A percentile compares a stretch with the other conserved stretches of the same genome.
phyloP scores from a whole-genome alignment of 2,888 invertebrate genomes.

The Mystacides longicornis region DNA sequence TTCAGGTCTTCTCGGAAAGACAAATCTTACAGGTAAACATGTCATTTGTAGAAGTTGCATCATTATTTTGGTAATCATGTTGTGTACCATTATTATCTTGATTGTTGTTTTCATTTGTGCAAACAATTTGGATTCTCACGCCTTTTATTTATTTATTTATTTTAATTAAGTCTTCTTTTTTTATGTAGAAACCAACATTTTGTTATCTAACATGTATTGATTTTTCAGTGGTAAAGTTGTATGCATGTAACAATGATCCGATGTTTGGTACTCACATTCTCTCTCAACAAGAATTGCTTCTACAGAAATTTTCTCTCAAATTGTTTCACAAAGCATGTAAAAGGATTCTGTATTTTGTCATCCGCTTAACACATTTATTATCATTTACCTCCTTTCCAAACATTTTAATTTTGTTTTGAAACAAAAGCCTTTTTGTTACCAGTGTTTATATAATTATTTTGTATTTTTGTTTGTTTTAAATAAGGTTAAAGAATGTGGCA shows the following conservation, averaged over 20 bases:
- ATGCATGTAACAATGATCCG: too few relatives aligned
- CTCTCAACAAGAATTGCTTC: too few relatives aligned
- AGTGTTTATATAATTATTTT: too few relatives aligned
- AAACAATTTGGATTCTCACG: not conserved
- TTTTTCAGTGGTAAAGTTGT: not conserved
- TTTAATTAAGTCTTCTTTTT: too few relatives aligned
- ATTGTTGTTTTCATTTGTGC: not conserved
- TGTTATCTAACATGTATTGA: not conserved
- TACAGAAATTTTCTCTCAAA: not conserved
- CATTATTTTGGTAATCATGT: not conserved
- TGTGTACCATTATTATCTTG: not conserved
- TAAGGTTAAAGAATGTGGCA: too few relatives aligned
- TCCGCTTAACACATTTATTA: not conserved
- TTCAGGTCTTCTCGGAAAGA: conserved; percentile 55
- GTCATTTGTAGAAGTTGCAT: conserved; percentile 1
- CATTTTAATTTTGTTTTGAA: too few relatives aligned
- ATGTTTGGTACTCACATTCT: not conserved
- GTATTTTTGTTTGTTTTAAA: too few relatives aligned
- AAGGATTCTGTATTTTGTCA: not conserved
- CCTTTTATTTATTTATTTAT: not conserved
- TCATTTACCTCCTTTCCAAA: not conserved
- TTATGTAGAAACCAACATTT: not conserved
- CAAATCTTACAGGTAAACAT: conserved; percentile 50
- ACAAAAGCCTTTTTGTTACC: too few relatives aligned
- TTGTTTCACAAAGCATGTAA: not conserved